Percentiles rank a stretch among this genome's conserved stretches.
These are phyloP conservation scores for Sipunculus nudus DNA, from an alignment of 2,888 invertebrate species.

Conservation along the genomic window DNA sequence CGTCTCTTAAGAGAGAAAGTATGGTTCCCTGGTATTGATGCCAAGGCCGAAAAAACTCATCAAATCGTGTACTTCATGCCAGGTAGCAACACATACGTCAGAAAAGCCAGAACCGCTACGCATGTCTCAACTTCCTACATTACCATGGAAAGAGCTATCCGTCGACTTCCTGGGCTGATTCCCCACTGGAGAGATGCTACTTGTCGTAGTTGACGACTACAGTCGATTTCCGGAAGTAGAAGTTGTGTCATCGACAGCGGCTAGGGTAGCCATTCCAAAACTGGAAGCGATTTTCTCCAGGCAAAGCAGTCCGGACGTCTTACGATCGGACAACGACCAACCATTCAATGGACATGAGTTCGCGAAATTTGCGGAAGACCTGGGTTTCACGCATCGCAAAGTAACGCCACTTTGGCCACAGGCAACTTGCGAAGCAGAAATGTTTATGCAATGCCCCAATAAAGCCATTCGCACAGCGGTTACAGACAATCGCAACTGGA, in stretches of 20 bases:
- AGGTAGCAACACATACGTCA: slow-evolving; percentile 3
- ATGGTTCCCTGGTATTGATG: slow-evolving; percentile 36
- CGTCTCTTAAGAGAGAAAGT: slow-evolving; percentile 34
- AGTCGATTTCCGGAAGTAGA: slow-evolving; percentile 34
- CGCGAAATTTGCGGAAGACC: slow-evolving; percentile 25
- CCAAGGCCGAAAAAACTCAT: slow-evolving; percentile 12
- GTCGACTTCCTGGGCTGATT: slow-evolving; percentile 22
- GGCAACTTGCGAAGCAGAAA: slow-evolving; percentile 38
- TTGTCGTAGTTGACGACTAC: slow-evolving; percentile 3
- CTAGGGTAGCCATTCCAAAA: slow-evolving; percentile 21
- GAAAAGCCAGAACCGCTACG: background rate
- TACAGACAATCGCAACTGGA: background rate
- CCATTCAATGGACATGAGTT: slow-evolving; percentile 32
- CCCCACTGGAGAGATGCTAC: slow-evolving; percentile 1
- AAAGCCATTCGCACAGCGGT: background rate
- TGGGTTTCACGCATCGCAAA: slow-evolving; percentile 33
- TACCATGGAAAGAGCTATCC: slow-evolving; percentile 18
- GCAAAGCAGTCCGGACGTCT: slow-evolving; percentile 28
- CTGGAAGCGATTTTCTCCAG: slow-evolving; percentile 29
- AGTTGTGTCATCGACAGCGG: slow-evolving; percentile 15
- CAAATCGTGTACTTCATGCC: too few relatives aligned
- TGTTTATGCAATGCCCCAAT: slow-evolving; percentile 37
- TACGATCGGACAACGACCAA: slow-evolving; percentile 38
- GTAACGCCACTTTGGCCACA: slow-evolving; percentile 32
- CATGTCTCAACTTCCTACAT: background rate